Conservation (phyloP, 2,113 vertebrate genomes). For the Albula glossodonta region DNA sequence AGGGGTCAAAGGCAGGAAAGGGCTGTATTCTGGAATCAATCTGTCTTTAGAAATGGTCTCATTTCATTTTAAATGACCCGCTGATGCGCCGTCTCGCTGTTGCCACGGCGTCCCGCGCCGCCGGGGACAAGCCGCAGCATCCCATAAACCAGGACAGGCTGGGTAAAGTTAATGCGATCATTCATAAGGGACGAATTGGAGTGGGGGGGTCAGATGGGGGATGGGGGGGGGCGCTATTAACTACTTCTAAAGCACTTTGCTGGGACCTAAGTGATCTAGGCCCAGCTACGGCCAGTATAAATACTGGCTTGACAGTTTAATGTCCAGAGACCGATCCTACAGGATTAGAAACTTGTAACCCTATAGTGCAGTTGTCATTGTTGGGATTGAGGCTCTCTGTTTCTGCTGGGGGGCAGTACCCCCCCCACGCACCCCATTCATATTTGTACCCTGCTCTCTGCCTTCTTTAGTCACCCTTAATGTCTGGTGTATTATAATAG, state of each 20-base stretch:
- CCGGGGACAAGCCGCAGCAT: constrained; percentile 75
- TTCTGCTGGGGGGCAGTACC: background rate
- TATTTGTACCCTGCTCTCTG: background rate
- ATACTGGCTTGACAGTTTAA: constrained; percentile 97
- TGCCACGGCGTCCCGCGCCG: too few relatives aligned
- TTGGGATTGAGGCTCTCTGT: constrained; percentile 74
- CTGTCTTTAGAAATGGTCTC: constrained; percentile 87
- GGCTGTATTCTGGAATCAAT: constrained; percentile 88
- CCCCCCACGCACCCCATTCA: background rate
- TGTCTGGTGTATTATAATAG: background rate
- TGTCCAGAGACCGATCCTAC: constrained; percentile 87
- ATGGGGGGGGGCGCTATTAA: constrained; percentile 74
- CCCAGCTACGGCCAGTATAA: constrained; percentile 79
- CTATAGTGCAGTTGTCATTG: constrained; percentile 71
- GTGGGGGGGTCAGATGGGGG: constrained; percentile 36
- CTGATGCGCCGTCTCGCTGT: constrained; percentile 63
- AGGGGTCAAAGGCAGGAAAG: constrained; percentile 84
- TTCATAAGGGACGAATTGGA: constrained; percentile 75
- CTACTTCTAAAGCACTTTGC: constrained; percentile 84
- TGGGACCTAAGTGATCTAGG: constrained; percentile 78
- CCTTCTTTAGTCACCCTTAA: constrained; percentile 21
- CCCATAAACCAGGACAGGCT: constrained; percentile 85
- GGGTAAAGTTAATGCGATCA: constrained; percentile 79
- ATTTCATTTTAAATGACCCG: constrained; percentile 86
- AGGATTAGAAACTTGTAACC: constrained; percentile 93